These are phyloP conservation scores for Rachycentron canadum DNA, from an alignment of 2,797 vertebrate species.

Conservation along the genomic window DNA sequence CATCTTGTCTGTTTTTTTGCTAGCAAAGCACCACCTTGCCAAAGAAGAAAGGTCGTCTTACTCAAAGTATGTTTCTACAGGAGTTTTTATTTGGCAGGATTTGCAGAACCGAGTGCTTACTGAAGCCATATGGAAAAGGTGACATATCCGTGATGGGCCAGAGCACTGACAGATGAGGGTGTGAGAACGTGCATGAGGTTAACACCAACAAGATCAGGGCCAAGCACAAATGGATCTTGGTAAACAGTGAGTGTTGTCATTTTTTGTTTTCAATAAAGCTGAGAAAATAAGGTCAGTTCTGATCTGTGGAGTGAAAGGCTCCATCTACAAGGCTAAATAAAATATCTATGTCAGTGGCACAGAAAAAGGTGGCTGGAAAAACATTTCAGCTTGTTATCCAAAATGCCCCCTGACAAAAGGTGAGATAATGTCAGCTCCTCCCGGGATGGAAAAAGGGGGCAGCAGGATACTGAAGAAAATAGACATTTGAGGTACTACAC, in stretches of 20 bases:
- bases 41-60: constrained; percentile 53
- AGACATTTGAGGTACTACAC: constrained; percentile 50
- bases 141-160: constrained; percentile 14
- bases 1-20: constrained; percentile 29
- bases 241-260: constrained; percentile 12
- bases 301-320: constrained; percentile 10
- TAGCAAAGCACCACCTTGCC: constrained; percentile 50
- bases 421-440: constrained; percentile 45
- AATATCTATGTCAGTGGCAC: constrained; percentile 34
- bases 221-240: constrained; percentile 1
- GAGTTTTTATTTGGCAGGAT: constrained; percentile 42
- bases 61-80: constrained; percentile 39
- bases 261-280: constrained; percentile 30
- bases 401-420: constrained; percentile 58
- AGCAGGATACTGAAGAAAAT: constrained; percentile 36
- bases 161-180: constrained; percentile 5
- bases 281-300: constrained; percentile 20
- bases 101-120: constrained; percentile 40
- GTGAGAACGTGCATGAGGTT: constrained; percentile 12
- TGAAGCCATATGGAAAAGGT: constrained; percentile 21
- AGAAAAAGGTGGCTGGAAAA: constrained; percentile 49
- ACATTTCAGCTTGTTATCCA: constrained; percentile 65
- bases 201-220: constrained; percentile 17
- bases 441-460: constrained; percentile 31
- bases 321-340: constrained; percentile 34